phyloP scores from a whole-genome alignment of 2,797 vertebrate species.

The Cossypha dichroa region DNA sequence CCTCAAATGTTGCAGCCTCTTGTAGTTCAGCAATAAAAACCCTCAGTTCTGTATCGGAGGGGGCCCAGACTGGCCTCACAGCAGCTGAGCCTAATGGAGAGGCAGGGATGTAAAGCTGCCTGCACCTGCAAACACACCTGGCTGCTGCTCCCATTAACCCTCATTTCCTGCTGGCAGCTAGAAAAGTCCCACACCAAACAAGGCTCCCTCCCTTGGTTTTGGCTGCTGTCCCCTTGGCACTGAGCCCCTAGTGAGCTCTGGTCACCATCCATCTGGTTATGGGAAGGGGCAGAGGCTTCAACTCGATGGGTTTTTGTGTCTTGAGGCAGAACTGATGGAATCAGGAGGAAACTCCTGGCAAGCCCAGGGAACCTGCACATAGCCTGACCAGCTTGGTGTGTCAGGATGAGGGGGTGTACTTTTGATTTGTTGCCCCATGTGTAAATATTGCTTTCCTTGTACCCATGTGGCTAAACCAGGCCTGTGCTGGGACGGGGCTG shows the following conservation, averaged over 20 bases:
- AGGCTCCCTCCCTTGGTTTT: rapidly evolving
- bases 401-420: background rate
- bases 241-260: rapidly evolving
- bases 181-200: rapidly evolving
- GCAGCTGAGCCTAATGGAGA: background rate
- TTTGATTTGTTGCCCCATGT: background rate
- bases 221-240: background rate
- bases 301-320: background rate
- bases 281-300: background rate
- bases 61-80: background rate
- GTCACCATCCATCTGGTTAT: rapidly evolving
- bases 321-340: background rate
- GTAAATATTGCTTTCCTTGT: background rate
- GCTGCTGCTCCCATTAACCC: background rate
- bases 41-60: background rate
- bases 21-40: background rate
- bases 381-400: background rate
- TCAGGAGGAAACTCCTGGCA: background rate
- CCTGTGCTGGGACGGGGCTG: background rate
- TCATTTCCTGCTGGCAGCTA: background rate
- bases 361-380: rapidly evolving
- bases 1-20: background rate
- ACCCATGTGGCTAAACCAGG: too few relatives aligned
- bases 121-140: background rate
- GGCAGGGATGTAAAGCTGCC: background rate